Base-by-base conservation (phyloP, 2,797 vertebrate species). In the Pelobates cultripes region DNA sequence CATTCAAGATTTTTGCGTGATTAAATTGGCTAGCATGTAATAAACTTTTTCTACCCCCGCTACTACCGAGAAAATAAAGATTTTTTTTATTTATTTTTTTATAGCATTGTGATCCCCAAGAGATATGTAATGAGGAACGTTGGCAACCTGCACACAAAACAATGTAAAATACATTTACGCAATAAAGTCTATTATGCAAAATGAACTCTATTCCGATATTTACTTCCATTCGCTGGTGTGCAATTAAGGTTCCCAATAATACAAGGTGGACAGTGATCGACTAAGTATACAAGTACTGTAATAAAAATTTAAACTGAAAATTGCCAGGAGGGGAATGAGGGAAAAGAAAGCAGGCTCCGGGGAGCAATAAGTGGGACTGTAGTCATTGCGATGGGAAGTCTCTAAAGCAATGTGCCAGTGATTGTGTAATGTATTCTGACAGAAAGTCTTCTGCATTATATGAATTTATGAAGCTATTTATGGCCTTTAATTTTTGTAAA, bases 381-480 rank as follows among this genome's bases (percentile, higher is more conserved):
- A 83, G 82, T 83, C 82, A 83, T 83, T 83, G 82, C 43, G 40
- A 53, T 75, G 82, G 81, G 82, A 83, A 75, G 82, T 70, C 82
- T 77, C 75, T 43, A 41, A 82, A 82, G 81, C 70, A 78, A 78
- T 72, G 17, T 72, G 77, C 63, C 77, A 75, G 77, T 79, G 77
- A 79, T 79, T 83, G 73, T 75, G 63, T 83, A 83, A 83, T 83
- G 67, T 66, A 85, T 86, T 78, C 78, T 85, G 82, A 84, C 83
- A 82, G 70, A 60, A 75, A 84, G 44, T 75, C 75, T 77, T 82
- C 84, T 45, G 88, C 88, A 86, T 86, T 79, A 86, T 75, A 88
- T 86, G 88, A 87, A 91, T 90, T 89, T 80, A 80, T 84, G 73
- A 70, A 76, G 78, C 78, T 63, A 77, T 84, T 84, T 84, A 76